phyloP scores from a whole-genome alignment of 1,140 invertebrate genomes.

The Galendromus occidentalis region DNA sequence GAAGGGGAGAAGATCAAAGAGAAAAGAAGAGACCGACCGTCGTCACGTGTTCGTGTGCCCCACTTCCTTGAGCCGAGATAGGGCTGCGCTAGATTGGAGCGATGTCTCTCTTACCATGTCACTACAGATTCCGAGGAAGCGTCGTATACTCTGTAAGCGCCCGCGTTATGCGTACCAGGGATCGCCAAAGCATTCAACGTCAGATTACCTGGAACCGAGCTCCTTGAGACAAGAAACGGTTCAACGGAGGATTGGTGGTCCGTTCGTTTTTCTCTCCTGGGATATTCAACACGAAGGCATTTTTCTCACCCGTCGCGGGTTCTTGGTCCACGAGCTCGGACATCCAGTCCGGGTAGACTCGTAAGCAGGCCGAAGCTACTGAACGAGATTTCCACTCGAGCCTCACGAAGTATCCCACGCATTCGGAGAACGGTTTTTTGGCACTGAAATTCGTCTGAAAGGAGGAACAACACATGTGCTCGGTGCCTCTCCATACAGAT shows the following conservation, averaged over 20 bases:
- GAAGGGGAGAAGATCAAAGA: too few species aligned
- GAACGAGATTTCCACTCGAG: neutral
- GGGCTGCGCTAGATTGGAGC: too few species aligned
- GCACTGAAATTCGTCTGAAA: conserved; percentile 1
- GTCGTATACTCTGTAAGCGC: neutral
- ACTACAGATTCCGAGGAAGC: neutral
- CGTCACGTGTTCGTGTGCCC: too few species aligned
- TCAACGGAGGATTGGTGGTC: neutral
- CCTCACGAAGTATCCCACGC: neutral
- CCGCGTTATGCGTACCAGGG: conserved; percentile 1
- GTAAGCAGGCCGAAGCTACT: neutral
- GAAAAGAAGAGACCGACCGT: too few species aligned
- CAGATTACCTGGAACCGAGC: neutral
- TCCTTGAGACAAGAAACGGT: neutral
- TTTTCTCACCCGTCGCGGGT: neutral
- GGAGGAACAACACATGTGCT: neutral
- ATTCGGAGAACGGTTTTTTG: neutral
- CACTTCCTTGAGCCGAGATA: too few species aligned
- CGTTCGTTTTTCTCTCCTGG: neutral
- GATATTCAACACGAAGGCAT: neutral
- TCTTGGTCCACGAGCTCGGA: neutral
- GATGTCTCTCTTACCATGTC: neutral
- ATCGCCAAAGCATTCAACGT: neutral
- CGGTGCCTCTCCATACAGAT: neutral
- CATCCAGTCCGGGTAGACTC: conserved; percentile 3